Evolutionary conservation across 2,888 invertebrate genomes (phyloP).

Genomic region (Limnephilus auricula): DNA sequence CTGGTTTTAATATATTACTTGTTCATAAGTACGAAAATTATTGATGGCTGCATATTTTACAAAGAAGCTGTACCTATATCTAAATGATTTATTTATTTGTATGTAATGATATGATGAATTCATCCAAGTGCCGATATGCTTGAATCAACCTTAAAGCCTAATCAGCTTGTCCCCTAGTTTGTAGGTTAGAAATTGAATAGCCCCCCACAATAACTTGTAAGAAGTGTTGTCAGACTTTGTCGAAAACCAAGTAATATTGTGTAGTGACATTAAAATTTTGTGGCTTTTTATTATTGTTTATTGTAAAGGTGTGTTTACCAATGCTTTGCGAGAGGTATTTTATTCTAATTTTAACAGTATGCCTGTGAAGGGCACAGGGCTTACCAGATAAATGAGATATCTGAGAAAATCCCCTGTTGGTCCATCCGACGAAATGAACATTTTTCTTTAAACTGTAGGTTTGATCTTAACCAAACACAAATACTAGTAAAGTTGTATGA

Average conservation of each 20-base stretch:
- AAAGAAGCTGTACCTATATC: not conserved
- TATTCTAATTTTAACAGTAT: not conserved
- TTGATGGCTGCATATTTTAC: not conserved
- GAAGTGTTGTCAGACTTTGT: not conserved
- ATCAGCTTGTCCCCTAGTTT: constrained; percentile 6
- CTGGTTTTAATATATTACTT: not conserved
- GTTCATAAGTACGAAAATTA: not conserved
- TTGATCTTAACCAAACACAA: not conserved
- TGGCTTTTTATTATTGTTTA: not conserved
- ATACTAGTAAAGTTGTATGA: too few relatives aligned
- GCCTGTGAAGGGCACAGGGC: not conserved
- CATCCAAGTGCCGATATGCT: not conserved
- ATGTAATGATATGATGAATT: not conserved
- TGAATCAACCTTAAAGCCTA: constrained; percentile 13
- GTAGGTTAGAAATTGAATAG: not conserved
- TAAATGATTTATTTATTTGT: constrained; percentile 3
- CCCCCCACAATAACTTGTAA: not conserved
- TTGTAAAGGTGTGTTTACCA: not conserved
- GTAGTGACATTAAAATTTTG: not conserved
- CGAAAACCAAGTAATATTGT: not conserved
- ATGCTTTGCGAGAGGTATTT: not conserved
- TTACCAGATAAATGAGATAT: not conserved
- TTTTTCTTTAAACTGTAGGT: too few relatives aligned
- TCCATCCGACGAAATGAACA: too few relatives aligned
- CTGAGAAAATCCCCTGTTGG: too few relatives aligned